A percentile compares a stretch with the other conserved stretches of the same genome.
Evolutionary conservation across 2,113 vertebrate species (phyloP).

Genomic region (Nerophis lumbriciformis): DNA sequence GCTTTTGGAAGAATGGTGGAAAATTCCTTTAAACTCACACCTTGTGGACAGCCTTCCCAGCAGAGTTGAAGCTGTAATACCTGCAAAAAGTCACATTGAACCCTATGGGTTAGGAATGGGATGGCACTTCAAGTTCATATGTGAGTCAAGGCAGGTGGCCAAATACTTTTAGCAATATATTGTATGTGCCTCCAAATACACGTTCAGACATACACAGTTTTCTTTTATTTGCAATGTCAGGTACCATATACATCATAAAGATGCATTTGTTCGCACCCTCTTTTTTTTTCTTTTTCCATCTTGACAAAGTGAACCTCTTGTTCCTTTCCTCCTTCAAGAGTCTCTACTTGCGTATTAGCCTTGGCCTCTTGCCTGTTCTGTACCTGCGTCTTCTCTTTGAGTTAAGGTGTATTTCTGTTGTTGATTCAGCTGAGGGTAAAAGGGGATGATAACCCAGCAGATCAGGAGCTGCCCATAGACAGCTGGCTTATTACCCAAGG

Average conservation of each 20-base stretch:
- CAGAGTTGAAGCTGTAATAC: no score
- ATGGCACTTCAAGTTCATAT: no score
- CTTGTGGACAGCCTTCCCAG: no score
- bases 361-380: slow-evolving; percentile 63
- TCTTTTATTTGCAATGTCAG: not conserved
- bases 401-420: slow-evolving; percentile 77
- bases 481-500: slow-evolving; percentile 99
- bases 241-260: not conserved
- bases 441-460: slow-evolving; percentile 82
- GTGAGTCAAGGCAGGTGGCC: no score
- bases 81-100: no score
- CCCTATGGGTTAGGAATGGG: no score
- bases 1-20: no score
- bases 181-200: not conserved
- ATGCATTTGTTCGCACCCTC: slow-evolving; percentile 7
- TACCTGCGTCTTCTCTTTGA: slow-evolving; percentile 65
- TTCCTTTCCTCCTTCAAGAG: slow-evolving; percentile 6
- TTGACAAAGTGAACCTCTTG: slow-evolving; percentile 7
- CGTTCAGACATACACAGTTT: not conserved
- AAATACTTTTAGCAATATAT: no score
- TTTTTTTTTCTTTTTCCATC: slow-evolving; percentile 39
- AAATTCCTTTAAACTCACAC: no score
- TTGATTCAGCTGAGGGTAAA: slow-evolving; percentile 90
- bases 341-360: slow-evolving; percentile 49
- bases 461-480: slow-evolving; percentile 96